A percentile compares a stretch with the other conserved stretches of the same genome.
Conservation (phyloP, 2,888 invertebrate species). For the Agrotis exclamationis region DNA sequence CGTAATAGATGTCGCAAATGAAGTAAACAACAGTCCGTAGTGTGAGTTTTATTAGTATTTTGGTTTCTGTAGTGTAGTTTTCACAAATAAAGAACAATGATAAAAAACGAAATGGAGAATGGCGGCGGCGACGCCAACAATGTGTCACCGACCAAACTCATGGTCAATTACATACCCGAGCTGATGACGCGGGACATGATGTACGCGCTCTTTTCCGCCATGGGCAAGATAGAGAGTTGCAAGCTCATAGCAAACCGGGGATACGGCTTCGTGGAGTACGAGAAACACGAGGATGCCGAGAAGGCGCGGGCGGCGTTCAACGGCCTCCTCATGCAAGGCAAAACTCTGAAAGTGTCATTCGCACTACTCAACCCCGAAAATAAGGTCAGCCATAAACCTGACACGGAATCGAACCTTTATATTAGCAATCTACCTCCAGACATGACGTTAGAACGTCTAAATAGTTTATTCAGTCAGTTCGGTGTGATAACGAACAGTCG, state of each 20-base stretch:
- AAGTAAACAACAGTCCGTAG: slow-evolving; percentile 82
- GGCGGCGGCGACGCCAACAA: slow-evolving; percentile 91
- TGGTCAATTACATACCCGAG: slow-evolving; percentile 91
- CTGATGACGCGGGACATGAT: slow-evolving; percentile 91
- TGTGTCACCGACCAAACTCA: slow-evolving; percentile 91
- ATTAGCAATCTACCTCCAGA: slow-evolving; percentile 90
- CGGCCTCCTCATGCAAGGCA: slow-evolving; percentile 90
- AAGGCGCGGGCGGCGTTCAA: slow-evolving; percentile 90
- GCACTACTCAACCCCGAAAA: slow-evolving; percentile 90
- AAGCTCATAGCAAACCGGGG: slow-evolving; percentile 89
- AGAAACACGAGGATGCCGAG: slow-evolving; percentile 90
- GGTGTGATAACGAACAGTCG: slow-evolving; percentile 89
- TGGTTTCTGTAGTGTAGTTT: slow-evolving; percentile 88
- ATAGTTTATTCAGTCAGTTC: slow-evolving; percentile 84
- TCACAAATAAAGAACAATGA: slow-evolving; percentile 83
- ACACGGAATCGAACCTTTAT: slow-evolving; percentile 89
- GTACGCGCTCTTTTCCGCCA: slow-evolving; percentile 90
- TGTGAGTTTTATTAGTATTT: slow-evolving; percentile 87
- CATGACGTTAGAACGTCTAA: slow-evolving; percentile 89
- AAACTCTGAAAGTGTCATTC: slow-evolving; percentile 89
- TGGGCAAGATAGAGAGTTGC: slow-evolving; percentile 90
- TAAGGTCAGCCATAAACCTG: slow-evolving; percentile 89
- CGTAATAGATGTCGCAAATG: slow-evolving; percentile 86
- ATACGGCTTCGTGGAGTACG: slow-evolving; percentile 90
- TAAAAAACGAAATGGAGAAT: slow-evolving; percentile 90